Evolutionary conservation across 1,140 invertebrate genomes (phyloP).

Genomic region (Oncopeltus fasciatus): DNA sequence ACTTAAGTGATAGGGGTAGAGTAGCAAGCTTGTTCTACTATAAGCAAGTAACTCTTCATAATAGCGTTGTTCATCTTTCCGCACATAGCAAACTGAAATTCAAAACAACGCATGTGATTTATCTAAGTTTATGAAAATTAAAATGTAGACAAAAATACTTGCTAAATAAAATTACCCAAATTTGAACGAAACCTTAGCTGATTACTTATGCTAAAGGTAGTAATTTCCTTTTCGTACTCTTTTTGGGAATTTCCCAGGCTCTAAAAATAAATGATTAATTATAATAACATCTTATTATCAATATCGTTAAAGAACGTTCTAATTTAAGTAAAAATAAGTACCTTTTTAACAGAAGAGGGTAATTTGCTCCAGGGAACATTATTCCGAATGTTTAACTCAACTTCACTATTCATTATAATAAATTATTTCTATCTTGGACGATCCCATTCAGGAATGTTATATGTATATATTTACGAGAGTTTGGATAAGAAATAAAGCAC

Average conservation of each 20-base stretch:
- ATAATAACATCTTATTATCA: constrained; percentile 11
- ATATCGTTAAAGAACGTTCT: constrained; percentile 1
- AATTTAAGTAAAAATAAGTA: constrained; percentile 22
- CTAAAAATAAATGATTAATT: constrained; percentile 34
- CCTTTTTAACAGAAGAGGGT: constrained; percentile 40
- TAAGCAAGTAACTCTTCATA: constrained; percentile 82
- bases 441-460: not conserved
- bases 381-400: constrained; percentile 38
- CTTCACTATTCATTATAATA: constrained; percentile 33
- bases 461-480: not conserved
- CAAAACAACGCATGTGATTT: not conserved
- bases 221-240: constrained; percentile 80
- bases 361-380: constrained; percentile 42
- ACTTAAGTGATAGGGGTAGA: constrained; percentile 90
- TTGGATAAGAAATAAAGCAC: not conserved
- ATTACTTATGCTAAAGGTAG: constrained; percentile 82
- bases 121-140: too few relatives aligned
- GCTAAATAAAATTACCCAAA: constrained; percentile 50
- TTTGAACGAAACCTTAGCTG: constrained; percentile 65
- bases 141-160: too few relatives aligned
- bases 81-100: constrained; percentile 57
- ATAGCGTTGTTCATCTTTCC: constrained; percentile 66
- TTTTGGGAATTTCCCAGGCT: constrained; percentile 56
- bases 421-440: not conserved
- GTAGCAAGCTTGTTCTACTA: constrained; percentile 73